Percentiles rank a stretch among this genome's conserved stretches.
Evolutionary conservation across 2,888 invertebrate genomes (phyloP).

Genomic region (Diploptera punctata): DNA sequence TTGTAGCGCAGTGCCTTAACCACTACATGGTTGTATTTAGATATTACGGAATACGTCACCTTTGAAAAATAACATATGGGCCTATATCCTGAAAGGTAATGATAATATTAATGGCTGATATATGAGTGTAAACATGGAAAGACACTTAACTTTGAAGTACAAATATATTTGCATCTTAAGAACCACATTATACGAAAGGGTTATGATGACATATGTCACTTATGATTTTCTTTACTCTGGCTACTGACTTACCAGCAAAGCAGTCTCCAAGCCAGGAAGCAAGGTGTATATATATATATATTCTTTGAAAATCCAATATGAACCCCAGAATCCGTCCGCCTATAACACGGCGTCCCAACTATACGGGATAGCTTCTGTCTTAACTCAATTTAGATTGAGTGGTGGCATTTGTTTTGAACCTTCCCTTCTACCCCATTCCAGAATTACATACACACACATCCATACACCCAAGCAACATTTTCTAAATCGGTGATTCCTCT

Average conservation of each 20-base stretch:
- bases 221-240: background rate
- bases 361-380: slow-evolving; percentile 44
- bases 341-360: slow-evolving; percentile 10
- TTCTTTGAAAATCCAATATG: slow-evolving; percentile 31
- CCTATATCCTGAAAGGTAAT: too few species aligned
- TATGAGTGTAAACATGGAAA: too few species aligned
- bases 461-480: slow-evolving; percentile 43
- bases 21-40: too few species aligned
- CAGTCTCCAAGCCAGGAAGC: slow-evolving; percentile 27
- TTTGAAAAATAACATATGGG: too few species aligned
- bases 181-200: too few species aligned
- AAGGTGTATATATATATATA: slow-evolving; percentile 31
- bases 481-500: slow-evolving; percentile 43
- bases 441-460: slow-evolving; percentile 33
- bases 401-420: slow-evolving; percentile 54
- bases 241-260: background rate
- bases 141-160: too few species aligned
- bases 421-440: slow-evolving; percentile 40
- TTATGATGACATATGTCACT: slow-evolving; percentile 10
- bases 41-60: too few species aligned
- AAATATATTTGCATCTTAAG: too few species aligned
- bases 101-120: too few species aligned
- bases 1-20: too few species aligned
- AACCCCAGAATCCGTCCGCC: slow-evolving; percentile 31
- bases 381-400: slow-evolving; percentile 60